Percentiles rank a stretch among this genome's conserved stretches.
Conservation (phyloP, 2,888 invertebrate species). For the Nycteola revayana region DNA sequence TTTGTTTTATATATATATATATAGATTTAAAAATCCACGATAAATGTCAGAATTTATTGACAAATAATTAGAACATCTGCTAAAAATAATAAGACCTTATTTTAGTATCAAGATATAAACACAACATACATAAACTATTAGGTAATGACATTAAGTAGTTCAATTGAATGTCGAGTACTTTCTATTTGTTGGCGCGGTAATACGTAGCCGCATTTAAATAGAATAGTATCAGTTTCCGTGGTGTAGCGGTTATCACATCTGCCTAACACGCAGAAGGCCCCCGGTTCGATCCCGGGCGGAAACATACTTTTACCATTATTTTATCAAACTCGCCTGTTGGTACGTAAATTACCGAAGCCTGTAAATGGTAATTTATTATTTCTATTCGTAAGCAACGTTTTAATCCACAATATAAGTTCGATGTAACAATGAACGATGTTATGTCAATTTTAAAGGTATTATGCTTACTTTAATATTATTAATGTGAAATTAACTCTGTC, state of each 20-base stretch:
- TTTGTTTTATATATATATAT: too few relatives aligned
- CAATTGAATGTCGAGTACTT: not conserved
- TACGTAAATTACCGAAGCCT: too few relatives aligned
- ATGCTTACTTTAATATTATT: too few relatives aligned
- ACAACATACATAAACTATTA: not conserved
- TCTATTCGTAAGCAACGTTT: too few relatives aligned
- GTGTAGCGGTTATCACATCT: conserved; percentile 94
- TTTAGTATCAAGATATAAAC: not conserved
- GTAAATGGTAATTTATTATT: too few relatives aligned
- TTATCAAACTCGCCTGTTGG: too few relatives aligned
- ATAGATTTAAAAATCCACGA: too few relatives aligned
- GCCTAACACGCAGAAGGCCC: conserved; percentile 92
- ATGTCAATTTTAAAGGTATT: too few relatives aligned
- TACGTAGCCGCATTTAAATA: not conserved
- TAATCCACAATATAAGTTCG: too few relatives aligned
- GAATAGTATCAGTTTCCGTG: conserved; percentile 84
- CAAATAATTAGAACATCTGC: not conserved
- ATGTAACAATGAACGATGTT: too few relatives aligned
- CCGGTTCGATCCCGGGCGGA: conserved; percentile 95
- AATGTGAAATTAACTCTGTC: too few relatives aligned
- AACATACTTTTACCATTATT: conserved; percentile 75
- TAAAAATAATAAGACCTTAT: not conserved
- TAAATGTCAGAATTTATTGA: too few relatives aligned
- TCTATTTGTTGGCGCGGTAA: not conserved
- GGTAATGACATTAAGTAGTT: not conserved